These are phyloP conservation scores for Leucoraja erinaceus DNA, from an alignment of 2,113 vertebrate species.

Conservation along the genomic window DNA sequence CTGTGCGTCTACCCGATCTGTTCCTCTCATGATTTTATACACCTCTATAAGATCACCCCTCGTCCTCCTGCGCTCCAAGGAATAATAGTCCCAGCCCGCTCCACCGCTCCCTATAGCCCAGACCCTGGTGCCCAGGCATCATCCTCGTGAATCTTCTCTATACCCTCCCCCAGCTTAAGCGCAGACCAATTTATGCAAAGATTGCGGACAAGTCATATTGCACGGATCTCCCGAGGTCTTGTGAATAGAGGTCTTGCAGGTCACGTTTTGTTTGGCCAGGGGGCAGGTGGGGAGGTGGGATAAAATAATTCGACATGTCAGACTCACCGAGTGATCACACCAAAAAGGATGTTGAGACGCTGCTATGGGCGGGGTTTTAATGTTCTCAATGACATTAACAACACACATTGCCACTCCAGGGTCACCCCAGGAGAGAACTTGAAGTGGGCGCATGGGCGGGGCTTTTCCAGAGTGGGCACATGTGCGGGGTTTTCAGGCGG, in stretches of 20 bases:
- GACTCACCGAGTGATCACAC: background rate
- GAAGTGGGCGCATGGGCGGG: no score
- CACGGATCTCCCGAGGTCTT: background rate
- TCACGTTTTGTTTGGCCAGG: background rate
- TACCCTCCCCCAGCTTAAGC: background rate
- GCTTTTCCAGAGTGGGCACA: no score
- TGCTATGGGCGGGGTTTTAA: conserved; percentile 1
- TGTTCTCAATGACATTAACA: conserved; percentile 9
- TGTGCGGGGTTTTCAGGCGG: no score
- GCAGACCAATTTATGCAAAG: background rate
- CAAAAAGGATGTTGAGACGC: background rate
- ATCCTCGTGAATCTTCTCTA: no score
- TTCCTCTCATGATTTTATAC: no score
- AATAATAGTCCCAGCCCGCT: no score
- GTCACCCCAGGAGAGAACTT: background rate
- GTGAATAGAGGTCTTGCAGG: background rate
- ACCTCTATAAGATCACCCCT: no score
- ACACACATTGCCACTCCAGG: background rate
- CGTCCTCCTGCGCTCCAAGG: no score
- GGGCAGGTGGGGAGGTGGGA: background rate
- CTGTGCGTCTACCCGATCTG: no score
- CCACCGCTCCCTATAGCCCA: no score
- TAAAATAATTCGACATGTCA: background rate
- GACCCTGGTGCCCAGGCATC: no score
- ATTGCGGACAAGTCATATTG: background rate